phyloP scores from a whole-genome alignment of 2,888 invertebrate species.

The Slavum lentiscoides region DNA sequence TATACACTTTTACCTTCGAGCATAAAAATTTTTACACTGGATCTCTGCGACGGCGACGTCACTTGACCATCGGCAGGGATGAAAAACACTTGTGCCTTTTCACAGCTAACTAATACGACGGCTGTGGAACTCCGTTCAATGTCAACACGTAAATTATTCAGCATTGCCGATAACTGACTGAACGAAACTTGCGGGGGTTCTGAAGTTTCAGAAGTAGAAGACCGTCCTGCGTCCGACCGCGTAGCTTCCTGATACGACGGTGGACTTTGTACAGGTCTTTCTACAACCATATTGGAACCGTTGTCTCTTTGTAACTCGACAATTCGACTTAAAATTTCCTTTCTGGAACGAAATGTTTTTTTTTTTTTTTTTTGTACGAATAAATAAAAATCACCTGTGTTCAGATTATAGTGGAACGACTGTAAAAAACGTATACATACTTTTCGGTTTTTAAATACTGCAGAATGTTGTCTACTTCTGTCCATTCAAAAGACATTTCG shows the following conservation, averaged over 20 bases:
- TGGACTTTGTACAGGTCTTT: constrained; percentile 43
- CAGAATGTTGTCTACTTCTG: constrained; percentile 21
- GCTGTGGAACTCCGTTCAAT: constrained; percentile 33
- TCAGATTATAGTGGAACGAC: not conserved
- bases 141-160: constrained; percentile 17
- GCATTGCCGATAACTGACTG: constrained; percentile 19
- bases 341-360: constrained; percentile 27
- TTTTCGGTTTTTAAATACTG: constrained; percentile 44
- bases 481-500: constrained; percentile 27
- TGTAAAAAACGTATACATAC: not conserved
- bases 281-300: constrained; percentile 27
- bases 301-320: constrained; percentile 34
- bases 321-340: constrained; percentile 39
- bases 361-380: no score
- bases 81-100: constrained; percentile 31
- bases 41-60: constrained; percentile 34
- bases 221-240: constrained; percentile 15
- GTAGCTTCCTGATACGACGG: constrained; percentile 45
- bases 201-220: not conserved
- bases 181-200: constrained; percentile 22
- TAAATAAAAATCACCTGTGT: not conserved
- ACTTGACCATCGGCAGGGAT: constrained; percentile 44
- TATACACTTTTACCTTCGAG: constrained; percentile 33
- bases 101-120: constrained; percentile 21
- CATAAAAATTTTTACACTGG: constrained; percentile 42